Evolutionary conservation across 2,797 vertebrate species (phyloP), one percentile per base, ranked within the genome.

Genomic region (Enteromius thamalakanensis): DNA sequence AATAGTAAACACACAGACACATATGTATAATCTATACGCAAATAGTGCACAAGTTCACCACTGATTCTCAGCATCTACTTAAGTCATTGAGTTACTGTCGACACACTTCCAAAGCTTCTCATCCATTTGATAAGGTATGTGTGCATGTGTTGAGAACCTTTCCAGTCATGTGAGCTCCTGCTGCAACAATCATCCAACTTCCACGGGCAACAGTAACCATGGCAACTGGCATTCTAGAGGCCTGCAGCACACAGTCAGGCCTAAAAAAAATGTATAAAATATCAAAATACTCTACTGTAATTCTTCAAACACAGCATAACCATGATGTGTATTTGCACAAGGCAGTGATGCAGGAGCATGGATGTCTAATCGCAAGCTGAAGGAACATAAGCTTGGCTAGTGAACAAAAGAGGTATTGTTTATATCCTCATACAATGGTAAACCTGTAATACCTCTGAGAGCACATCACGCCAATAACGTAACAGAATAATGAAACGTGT

Each of bases 181-280:
- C 80, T 45, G 62, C 26, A 87, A 89, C 93, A 85, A 90, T 89
- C 90, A 72, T 90, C 58, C 81, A 87, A 87, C 90, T 91, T 90
- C 92, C 86, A 85, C 85, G 82, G 92, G 90, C 90, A 79, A 87
- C 84, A 84, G 94, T 95, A 93, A 94, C 94, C 94, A 95, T 94
- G 92, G 93, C 89, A 95, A 95, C 94, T 93, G 89, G 90, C 90
- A 91, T 90, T 74, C 85, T 89, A 89, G 90, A 88, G 87, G 87
- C 87, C 88, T 89, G 79, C 87, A 92, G 74, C 89, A 90, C 90
- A 91, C 90, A 72, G 67, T 76, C 81, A 62, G 92, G 92, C 90
- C 91, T 87, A 90, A 90, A 92, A 89, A 34, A 1, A 1, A 1
- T 90, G 90, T 91, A 91, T 87, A 91, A 92, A 91, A 92, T 90